These are phyloP conservation scores for Brachyalestes nurse DNA, from an alignment of 2,797 vertebrate species.

Conservation along the genomic window DNA sequence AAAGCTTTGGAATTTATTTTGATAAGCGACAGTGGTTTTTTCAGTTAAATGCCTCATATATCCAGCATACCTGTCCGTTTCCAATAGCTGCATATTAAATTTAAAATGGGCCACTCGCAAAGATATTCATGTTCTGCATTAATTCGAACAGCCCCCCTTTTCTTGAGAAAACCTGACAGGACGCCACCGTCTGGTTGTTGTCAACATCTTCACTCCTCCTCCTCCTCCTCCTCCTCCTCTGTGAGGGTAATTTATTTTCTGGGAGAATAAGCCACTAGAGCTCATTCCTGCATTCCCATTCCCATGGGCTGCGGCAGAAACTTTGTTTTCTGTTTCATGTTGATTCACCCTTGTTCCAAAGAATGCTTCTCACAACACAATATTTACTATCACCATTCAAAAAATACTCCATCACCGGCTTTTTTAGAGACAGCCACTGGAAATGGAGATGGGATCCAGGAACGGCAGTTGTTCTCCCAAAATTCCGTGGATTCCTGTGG, in stretches of 20 bases:
- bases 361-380: neutral
- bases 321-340: neutral
- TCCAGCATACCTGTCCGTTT: neutral
- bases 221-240: neutral
- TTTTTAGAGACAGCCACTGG: slow-evolving; percentile 53
- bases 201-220: neutral
- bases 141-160: neutral
- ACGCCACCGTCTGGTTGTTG: neutral
- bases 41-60: neutral
- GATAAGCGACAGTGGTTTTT: neutral
- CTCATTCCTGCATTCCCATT: neutral
- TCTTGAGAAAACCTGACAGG: neutral
- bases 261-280: neutral
- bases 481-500: slow-evolving; percentile 76
- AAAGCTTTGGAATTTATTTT: neutral
- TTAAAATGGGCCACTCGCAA: neutral
- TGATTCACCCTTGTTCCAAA: neutral
- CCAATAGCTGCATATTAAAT: neutral
- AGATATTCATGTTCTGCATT: neutral
- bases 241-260: neutral
- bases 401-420: slow-evolving; percentile 45
- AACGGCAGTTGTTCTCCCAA: slow-evolving; percentile 70
- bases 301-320: neutral
- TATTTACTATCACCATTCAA: slow-evolving; percentile 6
- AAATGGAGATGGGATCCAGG: slow-evolving; percentile 61